phyloP scores from a whole-genome alignment of 2,113 vertebrate genomes.

The Thamnophis sirtalis region DNA sequence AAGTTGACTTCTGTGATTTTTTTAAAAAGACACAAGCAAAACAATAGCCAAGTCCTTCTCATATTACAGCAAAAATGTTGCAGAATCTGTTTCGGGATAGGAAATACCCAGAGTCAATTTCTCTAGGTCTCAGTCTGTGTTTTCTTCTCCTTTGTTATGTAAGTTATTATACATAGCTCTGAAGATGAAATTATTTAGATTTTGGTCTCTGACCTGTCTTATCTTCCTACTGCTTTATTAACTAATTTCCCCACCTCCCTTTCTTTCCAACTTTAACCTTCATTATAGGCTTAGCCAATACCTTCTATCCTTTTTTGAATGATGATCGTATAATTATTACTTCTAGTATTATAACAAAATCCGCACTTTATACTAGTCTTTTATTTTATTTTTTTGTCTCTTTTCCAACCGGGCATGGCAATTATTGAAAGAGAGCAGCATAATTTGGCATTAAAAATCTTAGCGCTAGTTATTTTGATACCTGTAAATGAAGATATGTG shows the following conservation, averaged over 20 bases:
- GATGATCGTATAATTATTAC: not conserved
- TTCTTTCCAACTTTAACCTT: not conserved
- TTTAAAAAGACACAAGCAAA: not conserved
- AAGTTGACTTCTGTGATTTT: not conserved
- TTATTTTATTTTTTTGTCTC: not conserved
- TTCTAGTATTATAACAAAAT: not conserved
- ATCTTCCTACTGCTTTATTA: not conserved
- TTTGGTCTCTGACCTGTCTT: not conserved
- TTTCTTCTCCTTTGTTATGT: not conserved
- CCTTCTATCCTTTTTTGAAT: not conserved
- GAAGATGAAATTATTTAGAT: not conserved
- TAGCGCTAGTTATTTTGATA: not conserved
- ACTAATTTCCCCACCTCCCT: not conserved
- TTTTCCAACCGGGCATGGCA: not conserved
- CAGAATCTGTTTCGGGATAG: not conserved
- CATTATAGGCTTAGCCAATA: not conserved
- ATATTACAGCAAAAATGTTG: not conserved
- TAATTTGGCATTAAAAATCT: not conserved
- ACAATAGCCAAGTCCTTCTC: not conserved
- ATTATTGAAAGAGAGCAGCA: not conserved
- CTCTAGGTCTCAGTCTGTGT: not conserved
- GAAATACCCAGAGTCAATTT: not conserved
- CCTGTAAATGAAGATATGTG: not conserved
- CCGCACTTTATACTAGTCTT: not conserved
- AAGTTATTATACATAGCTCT: not conserved